Evolutionary conservation across 2,113 vertebrate species (phyloP), one percentile per base, ranked within the genome.

Genomic region (Chaetorhynchus papuensis): DNA sequence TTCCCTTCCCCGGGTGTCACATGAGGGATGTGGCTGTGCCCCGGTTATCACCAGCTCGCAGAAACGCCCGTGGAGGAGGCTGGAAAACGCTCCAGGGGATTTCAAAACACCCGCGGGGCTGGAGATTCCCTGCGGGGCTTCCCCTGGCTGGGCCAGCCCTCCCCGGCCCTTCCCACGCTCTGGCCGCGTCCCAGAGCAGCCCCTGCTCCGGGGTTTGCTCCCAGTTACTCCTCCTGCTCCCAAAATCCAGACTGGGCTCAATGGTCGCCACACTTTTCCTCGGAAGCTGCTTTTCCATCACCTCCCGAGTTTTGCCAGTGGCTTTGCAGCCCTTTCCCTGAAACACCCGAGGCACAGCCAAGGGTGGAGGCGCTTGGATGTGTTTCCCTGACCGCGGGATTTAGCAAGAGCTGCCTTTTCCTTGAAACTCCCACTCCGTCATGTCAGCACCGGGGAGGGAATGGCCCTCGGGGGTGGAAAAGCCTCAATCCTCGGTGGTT

Each of bases 71-170:
- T 1, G 6, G 41, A 59, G 33, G 65, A 54, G 35, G 39, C 9
- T 4, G 19, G 74, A 60, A 69, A 70, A 47, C 14, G 91, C 31
- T 37, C 84, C 79, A 9, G 13, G 33, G 23, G 63, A 30, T 96
- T 95, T 90, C 94, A 88, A 90, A 97, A 90, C 78, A 37, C 23
- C 8, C 59, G 0, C 2, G 2, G 45, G 5, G 37, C 61, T 44
- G 89, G 96, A 96, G 91, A 94, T 96, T 78, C 87, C 97, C 94
- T 84, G 30, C 0, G 2, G 91, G 93, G 87, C 76, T 87, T 86
- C 61, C 89, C 63, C 44, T 0, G 6, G 8, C 42, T 0, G 0
- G 52, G 26, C 9, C 41, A 18, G 49, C 57, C 28, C 41, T 52
- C 9, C 31, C 50, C 39, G n/a, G 4, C 44, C 28, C 49, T 86